Conservation (phyloP, 2,797 vertebrate species). For the Decapterus maruadsi region DNA sequence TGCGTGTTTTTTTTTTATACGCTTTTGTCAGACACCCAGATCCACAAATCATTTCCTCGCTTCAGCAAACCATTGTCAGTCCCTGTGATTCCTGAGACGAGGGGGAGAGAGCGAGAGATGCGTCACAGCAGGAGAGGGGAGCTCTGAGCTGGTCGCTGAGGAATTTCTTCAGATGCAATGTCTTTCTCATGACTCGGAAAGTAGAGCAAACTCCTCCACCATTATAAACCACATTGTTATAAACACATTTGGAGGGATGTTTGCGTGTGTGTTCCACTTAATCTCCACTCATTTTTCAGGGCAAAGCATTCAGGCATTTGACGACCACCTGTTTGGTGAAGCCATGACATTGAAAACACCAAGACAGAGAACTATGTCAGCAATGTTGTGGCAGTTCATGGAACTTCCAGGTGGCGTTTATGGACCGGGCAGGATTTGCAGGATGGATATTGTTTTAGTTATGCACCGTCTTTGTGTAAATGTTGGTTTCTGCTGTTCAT, state of each 20-base stretch:
- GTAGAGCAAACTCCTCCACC: not conserved
- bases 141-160: not conserved
- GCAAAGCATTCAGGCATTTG: slow-evolving; percentile 45
- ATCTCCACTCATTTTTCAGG: slow-evolving; percentile 46
- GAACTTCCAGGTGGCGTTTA: slow-evolving; percentile 48
- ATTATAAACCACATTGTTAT: not conserved
- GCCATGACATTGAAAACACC: slow-evolving; percentile 53
- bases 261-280: slow-evolving; percentile 43
- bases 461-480: slow-evolving; percentile 24
- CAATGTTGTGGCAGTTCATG: slow-evolving; percentile 38
- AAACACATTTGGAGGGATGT: slow-evolving; percentile 11
- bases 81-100: slow-evolving; percentile 19
- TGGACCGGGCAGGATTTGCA: slow-evolving; percentile 21
- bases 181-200: slow-evolving; percentile 32
- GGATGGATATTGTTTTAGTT: slow-evolving; percentile 57
- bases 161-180: slow-evolving; percentile 36
- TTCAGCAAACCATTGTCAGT: slow-evolving; percentile 13
- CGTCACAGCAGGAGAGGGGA: not conserved
- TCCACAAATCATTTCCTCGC: slow-evolving; percentile 24
- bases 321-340: slow-evolving; percentile 63
- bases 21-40: slow-evolving; percentile 31
- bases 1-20: slow-evolving; percentile 29
- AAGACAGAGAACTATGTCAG: slow-evolving; percentile 55
- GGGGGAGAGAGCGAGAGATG: not conserved
- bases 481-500: slow-evolving; percentile 45